Evolutionary conservation across 2,888 invertebrate species (phyloP), one percentile per base, ranked within the genome.

Genomic region (Eupsilia transversa): DNA sequence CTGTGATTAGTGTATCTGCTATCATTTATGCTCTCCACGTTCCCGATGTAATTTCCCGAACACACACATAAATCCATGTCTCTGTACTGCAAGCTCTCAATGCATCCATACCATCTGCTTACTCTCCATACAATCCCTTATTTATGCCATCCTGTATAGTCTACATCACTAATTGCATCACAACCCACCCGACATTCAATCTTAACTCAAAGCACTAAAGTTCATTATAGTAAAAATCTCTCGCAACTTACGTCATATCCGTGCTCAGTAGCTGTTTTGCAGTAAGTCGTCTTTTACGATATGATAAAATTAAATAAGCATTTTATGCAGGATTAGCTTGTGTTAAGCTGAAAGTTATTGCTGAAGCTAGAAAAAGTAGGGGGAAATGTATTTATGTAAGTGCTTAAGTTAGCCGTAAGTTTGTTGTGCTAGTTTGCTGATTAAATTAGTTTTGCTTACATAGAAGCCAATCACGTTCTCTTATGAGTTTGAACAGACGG

Each of bases 281-380:
- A 80, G 81, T 88, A 84, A 87, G 80, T 89, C 83, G 82, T 72
- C 77, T 85, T 85, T 87, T 82, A 64, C 79, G 85, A 46, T 79
- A 65, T 77, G 86, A 87, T 89, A 85, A 84, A 89, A 86, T 88
- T 86, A 84, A 87, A 88, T 86, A 86, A 86, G 82, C 80, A 79
- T 79, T 81, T 87, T 87, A 84, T 86, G 83, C 80, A 82, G 85
- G 82, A 83, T 77, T 73, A 83, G 80, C 71, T 69, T 9, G 57
- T 80, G 67, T 70, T 80, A 64, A 75, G 73, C 61, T 71, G 20
- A 7, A 80, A 80, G 41, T 67, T 80, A 83, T 73, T 46, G 46
- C 65, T 82, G 66, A 14, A 52, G 35, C 35, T 70, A 70, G 41
- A 72, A 72, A 82, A 69, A 65, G 35, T 63, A 30, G 3, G 3